Evolutionary conservation across 2,888 invertebrate species (phyloP).

Genomic region (Papilio demoleus): DNA sequence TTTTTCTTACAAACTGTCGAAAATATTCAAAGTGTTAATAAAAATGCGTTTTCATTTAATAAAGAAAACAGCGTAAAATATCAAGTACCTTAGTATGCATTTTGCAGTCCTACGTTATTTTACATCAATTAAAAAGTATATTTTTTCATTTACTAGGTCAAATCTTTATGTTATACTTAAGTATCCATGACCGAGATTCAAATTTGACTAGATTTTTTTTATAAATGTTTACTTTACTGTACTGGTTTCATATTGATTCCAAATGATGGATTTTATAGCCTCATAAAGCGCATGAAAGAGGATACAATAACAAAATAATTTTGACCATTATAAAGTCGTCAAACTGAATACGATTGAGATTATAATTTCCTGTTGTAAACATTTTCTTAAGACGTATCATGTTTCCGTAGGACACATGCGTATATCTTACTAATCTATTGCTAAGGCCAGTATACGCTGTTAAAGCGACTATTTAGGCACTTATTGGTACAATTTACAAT

Average conservation of each 20-base stretch:
- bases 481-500: too few species aligned
- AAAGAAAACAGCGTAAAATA: too few species aligned
- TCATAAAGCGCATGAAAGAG: constrained; percentile 23
- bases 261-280: constrained; percentile 21
- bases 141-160: constrained; percentile 7
- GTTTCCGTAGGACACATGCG: not conserved
- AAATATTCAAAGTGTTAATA: too few species aligned
- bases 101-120: too few species aligned
- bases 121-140: too few species aligned
- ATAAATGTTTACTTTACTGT: constrained; percentile 25
- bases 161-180: not conserved
- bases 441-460: too few species aligned
- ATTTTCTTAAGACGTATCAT: not conserved
- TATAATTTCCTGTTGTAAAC: not conserved
- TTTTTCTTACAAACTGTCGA: too few species aligned
- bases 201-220: constrained; percentile 24
- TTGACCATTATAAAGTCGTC: not conserved
- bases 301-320: constrained; percentile 17
- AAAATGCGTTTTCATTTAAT: too few species aligned
- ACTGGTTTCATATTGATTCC: not conserved
- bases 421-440: too few species aligned
- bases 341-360: not conserved
- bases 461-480: too few species aligned
- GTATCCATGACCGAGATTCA: constrained; percentile 21
- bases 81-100: too few species aligned